These are phyloP conservation scores for Dendrocincla tyrannina DNA, from an alignment of 2,797 vertebrate species.

Conservation along the genomic window DNA sequence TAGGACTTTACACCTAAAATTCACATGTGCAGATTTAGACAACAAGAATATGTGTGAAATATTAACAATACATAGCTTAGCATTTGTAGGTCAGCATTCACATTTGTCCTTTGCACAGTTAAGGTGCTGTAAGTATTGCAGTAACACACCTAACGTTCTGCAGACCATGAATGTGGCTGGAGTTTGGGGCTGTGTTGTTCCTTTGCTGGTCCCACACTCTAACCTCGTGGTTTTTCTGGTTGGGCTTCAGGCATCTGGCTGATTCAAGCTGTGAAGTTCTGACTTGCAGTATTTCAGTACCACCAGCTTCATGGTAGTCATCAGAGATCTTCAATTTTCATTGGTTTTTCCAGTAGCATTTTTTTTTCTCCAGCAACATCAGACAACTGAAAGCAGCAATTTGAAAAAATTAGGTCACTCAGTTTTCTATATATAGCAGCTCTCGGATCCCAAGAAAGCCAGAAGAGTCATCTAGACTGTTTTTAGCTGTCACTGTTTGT, in stretches of 20 bases:
- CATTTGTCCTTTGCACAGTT: accelerated
- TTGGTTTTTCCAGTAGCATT: neutral
- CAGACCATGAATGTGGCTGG: neutral
- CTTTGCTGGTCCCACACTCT: neutral
- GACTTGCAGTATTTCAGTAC: neutral
- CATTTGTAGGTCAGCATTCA: neutral
- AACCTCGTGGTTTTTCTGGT: neutral
- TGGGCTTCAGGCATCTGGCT: neutral
- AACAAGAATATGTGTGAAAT: neutral
- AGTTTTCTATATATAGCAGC: slow-evolving; percentile 39
- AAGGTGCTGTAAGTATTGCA: neutral
- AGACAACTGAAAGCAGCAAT: slow-evolving; percentile 6
- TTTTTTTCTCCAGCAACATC: neutral
- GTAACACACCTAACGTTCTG: accelerated
- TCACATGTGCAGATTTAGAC: neutral
- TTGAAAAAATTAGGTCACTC: slow-evolving; percentile 30
- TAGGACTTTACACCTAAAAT: neutral
- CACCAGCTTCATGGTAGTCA: neutral
- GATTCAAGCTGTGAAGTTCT: neutral
- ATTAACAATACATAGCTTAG: neutral
- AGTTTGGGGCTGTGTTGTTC: neutral
- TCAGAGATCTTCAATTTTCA: neutral
- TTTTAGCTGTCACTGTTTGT: slow-evolving; percentile 39
- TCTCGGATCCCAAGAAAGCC: neutral
- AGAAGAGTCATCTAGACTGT: neutral